Evolutionary conservation across 2,113 vertebrate species (phyloP).

Genomic region (Noturus placidus): DNA sequence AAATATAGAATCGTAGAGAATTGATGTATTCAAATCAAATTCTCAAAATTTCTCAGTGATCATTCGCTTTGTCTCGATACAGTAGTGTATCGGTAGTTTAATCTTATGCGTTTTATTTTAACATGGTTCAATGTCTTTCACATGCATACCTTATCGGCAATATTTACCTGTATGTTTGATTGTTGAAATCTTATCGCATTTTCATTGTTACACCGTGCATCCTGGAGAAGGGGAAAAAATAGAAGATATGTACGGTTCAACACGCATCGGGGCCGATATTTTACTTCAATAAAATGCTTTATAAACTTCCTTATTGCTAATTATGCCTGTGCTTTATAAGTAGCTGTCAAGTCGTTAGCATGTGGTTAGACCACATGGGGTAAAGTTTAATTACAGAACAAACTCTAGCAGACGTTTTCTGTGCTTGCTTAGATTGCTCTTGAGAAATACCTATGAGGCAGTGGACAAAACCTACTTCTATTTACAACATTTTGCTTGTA

Average conservation of each 20-base stretch:
- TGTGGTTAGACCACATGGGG: slow-evolving; percentile 5
- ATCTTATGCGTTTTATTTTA: not conserved
- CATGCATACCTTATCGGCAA: not conserved
- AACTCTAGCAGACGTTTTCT: not conserved
- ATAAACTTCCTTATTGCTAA: not conserved
- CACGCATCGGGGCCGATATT: not conserved
- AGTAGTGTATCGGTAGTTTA: not conserved
- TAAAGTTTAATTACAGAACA: slow-evolving; percentile 5
- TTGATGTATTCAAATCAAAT: not conserved
- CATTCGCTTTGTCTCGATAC: not conserved
- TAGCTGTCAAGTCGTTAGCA: slow-evolving; percentile 24
- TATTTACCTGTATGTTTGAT: not conserved
- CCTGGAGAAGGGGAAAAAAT: not conserved
- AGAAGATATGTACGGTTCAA: not conserved
- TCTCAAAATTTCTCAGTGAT: not conserved
- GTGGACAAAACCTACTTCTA: not conserved
- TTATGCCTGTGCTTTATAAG: not conserved
- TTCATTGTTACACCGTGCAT: not conserved
- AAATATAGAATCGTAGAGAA: not conserved
- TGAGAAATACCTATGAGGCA: slow-evolving; percentile 23
- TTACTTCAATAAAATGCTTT: slow-evolving; percentile 55
- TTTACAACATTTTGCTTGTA: slow-evolving; percentile 24
- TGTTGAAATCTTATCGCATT: not conserved
- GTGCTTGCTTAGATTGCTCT: not conserved
- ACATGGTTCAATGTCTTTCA: not conserved